A percentile compares a stretch with the other conserved stretches of the same genome.
phyloP scores from a whole-genome alignment of 1,140 invertebrate species.

The Eciton burchellii region DNA sequence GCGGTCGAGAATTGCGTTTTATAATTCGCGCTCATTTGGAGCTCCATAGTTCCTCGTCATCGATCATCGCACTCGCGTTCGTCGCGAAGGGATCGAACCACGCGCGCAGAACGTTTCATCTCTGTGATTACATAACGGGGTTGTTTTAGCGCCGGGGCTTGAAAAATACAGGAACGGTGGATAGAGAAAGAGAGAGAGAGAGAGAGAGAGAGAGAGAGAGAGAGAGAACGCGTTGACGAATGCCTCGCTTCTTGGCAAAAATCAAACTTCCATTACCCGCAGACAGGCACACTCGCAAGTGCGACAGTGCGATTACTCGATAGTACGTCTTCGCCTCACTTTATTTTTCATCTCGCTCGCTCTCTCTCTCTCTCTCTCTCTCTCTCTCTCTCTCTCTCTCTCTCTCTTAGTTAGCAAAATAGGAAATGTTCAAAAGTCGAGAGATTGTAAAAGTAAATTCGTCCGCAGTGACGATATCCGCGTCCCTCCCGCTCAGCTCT shows the following conservation, averaged over 20 bases:
- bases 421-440: too few species aligned
- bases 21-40: slow-evolving; percentile 58
- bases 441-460: too few species aligned
- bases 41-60: slow-evolving; percentile 53
- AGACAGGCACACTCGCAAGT: background rate
- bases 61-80: slow-evolving; percentile 28
- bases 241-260: slow-evolving; percentile 50
- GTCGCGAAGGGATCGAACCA: slow-evolving; percentile 50
- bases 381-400: too few species aligned
- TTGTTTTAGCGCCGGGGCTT: slow-evolving; percentile 35
- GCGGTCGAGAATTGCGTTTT: slow-evolving; percentile 50
- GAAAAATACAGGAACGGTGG: too few species aligned
- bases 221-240: slow-evolving; percentile 25
- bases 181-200: slow-evolving; percentile 5
- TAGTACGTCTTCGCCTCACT: slow-evolving; percentile 10
- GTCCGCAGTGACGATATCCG: too few species aligned
- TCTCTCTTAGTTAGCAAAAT: too few species aligned
- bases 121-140: slow-evolving; percentile 37
- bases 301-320: slow-evolving; percentile 20
- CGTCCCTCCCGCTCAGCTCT: too few species aligned
- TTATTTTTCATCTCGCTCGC: slow-evolving; percentile 30
- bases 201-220: slow-evolving; percentile 19
- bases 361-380: too few species aligned
- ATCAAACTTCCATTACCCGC: slow-evolving; percentile 53
- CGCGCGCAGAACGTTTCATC: slow-evolving; percentile 45